These are phyloP conservation scores for Hedychridium roseum DNA, from an alignment of 2,888 invertebrate genomes.

Conservation along the genomic window DNA sequence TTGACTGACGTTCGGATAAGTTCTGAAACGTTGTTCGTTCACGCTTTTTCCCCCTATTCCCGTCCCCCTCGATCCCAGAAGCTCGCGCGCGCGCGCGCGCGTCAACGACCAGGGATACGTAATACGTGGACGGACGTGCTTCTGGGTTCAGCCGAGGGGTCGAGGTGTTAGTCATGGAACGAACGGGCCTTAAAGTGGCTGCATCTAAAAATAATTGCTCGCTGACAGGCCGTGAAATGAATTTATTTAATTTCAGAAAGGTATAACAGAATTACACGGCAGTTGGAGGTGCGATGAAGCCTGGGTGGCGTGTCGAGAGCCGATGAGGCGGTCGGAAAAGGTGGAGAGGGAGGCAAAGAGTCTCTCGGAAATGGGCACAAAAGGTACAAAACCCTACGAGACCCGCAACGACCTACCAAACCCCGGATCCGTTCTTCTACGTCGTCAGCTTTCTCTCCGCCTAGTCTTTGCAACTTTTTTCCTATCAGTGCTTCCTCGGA, in stretches of 20 bases:
- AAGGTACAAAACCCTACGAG: background rate
- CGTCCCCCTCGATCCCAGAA: background rate
- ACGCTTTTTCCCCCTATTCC: background rate
- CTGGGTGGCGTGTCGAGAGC: conserved; percentile 43
- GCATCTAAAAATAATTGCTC: conserved; percentile 62
- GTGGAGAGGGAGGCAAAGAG: conserved; percentile 6
- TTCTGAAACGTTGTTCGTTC: no score
- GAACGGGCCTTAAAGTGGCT: conserved; percentile 54
- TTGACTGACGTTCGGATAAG: no score
- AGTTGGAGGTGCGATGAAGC: conserved; percentile 60
- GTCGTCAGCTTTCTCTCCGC: no score
- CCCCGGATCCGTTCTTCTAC: no score
- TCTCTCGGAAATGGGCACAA: background rate
- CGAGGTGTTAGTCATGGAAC: conserved; percentile 55
- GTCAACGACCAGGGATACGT: conserved; percentile 18
- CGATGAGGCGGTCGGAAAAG: conserved; percentile 27
- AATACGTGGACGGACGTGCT: conserved; percentile 39
- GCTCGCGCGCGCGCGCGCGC: conserved; percentile 33
- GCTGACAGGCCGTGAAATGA: conserved; percentile 65
- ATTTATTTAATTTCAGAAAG: conserved; percentile 64
- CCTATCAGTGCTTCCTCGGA: no score
- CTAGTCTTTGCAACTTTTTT: no score
- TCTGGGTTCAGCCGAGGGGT: conserved; percentile 41
- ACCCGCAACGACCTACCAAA: no score
- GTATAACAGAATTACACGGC: conserved; percentile 63